A percentile compares a stretch with the other conserved stretches of the same genome.
phyloP scores from a whole-genome alignment of 2,888 invertebrate species.

The Gastracanthus pulcherrimus region DNA sequence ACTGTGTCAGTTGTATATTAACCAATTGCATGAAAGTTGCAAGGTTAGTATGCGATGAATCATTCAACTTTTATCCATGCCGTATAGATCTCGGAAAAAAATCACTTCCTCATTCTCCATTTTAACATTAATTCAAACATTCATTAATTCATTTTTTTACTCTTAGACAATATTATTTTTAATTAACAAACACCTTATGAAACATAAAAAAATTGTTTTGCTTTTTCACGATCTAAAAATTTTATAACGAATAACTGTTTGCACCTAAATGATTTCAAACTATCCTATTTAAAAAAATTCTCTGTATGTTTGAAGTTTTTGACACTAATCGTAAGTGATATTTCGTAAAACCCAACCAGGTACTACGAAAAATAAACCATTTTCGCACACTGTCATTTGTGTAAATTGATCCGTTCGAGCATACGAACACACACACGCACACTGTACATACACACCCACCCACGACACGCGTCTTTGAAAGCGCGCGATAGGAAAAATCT shows the following conservation, averaged over 20 bases:
- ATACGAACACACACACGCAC: not conserved
- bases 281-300: not conserved
- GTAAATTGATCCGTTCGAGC: not conserved
- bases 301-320: not conserved
- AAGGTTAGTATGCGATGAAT: not conserved
- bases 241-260: not conserved
- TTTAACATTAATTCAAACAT: too few relatives aligned
- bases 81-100: not conserved
- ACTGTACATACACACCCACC: too few relatives aligned
- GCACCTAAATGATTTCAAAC: too few relatives aligned
- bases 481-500: conserved; percentile 16
- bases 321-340: not conserved
- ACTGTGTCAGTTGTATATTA: not conserved
- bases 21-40: not conserved
- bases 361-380: not conserved
- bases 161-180: not conserved
- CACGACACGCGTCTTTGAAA: not conserved
- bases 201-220: not conserved
- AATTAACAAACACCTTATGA: not conserved
- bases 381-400: not conserved
- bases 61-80: not conserved
- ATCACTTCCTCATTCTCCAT: not conserved
- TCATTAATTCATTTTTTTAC: too few relatives aligned
- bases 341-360: too few relatives aligned
- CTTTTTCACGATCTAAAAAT: not conserved